These are phyloP conservation scores for Chrysolina americana DNA, from an alignment of 2,888 invertebrate genomes.

Conservation along the genomic window DNA sequence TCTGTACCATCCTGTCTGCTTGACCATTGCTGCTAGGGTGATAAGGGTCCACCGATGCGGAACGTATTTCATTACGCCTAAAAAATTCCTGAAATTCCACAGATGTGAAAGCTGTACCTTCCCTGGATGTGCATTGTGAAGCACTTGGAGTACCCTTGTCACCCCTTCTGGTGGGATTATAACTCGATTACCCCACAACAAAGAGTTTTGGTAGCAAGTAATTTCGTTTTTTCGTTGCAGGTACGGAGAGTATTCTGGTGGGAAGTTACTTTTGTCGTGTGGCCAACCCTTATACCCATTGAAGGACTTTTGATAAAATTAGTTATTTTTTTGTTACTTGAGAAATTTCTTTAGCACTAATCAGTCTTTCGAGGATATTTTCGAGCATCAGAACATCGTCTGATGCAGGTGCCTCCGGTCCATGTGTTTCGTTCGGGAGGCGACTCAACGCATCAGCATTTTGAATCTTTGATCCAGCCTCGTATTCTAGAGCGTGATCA, in stretches of 20 bases:
- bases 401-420: background rate
- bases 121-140: too few species aligned
- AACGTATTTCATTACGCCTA: conserved; percentile 45
- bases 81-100: conserved; percentile 38
- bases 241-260: background rate
- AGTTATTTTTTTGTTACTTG: background rate
- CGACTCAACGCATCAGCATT: background rate
- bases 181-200: too few species aligned
- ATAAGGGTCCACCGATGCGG: conserved; percentile 21
- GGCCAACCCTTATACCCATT: background rate
- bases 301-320: background rate
- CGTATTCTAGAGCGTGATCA: too few species aligned
- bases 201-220: too few species aligned
- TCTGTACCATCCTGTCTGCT: conserved; percentile 29
- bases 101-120: background rate
- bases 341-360: background rate
- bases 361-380: too few species aligned
- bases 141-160: too few species aligned
- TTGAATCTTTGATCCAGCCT: background rate
- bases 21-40: conserved; percentile 35
- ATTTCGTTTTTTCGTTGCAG: too few species aligned
- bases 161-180: too few species aligned
- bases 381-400: background rate
- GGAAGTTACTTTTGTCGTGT: background rate
- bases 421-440: background rate